A percentile compares a stretch with the other conserved stretches of the same genome.
phyloP scores from a whole-genome alignment of 2,888 invertebrate species.

The Cerceris rybyensis region DNA sequence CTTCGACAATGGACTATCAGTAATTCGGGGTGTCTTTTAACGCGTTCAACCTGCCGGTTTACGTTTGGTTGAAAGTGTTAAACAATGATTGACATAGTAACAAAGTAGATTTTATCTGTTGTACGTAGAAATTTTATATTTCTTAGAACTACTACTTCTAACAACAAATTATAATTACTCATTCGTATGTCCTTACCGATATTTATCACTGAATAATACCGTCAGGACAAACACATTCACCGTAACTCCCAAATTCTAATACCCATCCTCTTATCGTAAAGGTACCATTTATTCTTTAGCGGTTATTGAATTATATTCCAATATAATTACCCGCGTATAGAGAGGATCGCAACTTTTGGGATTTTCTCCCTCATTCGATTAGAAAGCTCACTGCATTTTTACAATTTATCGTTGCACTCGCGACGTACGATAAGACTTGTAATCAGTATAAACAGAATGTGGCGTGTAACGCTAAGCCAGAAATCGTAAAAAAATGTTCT shows the following conservation, averaged over 20 bases:
- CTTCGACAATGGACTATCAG: no score
- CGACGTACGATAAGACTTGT: slow-evolving; percentile 11
- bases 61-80: no score
- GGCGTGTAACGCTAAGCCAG: slow-evolving; percentile 23
- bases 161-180: slow-evolving; percentile 64
- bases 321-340: slow-evolving; percentile 26
- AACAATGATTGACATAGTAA: slow-evolving; percentile 1
- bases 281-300: slow-evolving; percentile 12
- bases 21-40: no score
- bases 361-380: slow-evolving; percentile 21
- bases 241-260: slow-evolving; percentile 29
- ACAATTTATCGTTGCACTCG: slow-evolving; percentile 38
- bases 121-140: slow-evolving; percentile 69
- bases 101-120: slow-evolving; percentile 24
- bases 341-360: slow-evolving; percentile 35
- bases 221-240: slow-evolving; percentile 34
- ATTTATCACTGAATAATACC: slow-evolving; percentile 39
- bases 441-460: slow-evolving; percentile 25
- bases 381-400: slow-evolving; percentile 34
- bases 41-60: no score
- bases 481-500: slow-evolving; percentile 40
- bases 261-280: slow-evolving; percentile 10
- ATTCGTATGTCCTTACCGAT: slow-evolving; percentile 50
- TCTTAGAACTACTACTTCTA: slow-evolving; percentile 63
- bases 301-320: slow-evolving; percentile 7